A percentile compares a stretch with the other conserved stretches of the same genome.
Evolutionary conservation across 2,888 invertebrate species (phyloP).

Genomic region (Amphimallon solstitiale): DNA sequence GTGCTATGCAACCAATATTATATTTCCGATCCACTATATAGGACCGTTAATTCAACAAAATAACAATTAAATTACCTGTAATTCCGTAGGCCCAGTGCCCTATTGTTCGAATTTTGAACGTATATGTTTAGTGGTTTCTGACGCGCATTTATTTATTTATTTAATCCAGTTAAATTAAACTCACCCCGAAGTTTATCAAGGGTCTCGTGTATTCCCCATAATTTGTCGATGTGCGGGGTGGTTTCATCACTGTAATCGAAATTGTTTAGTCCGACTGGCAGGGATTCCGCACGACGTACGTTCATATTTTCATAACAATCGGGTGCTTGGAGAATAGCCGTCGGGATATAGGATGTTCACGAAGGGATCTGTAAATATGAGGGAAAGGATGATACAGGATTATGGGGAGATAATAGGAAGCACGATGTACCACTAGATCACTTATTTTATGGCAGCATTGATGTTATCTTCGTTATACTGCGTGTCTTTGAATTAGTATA

Average conservation of each 20-base stretch:
- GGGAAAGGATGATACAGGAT: conserved; percentile 23
- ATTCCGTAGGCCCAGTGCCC: no score
- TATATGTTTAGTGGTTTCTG: not conserved
- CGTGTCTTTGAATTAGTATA: no score
- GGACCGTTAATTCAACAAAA: no score
- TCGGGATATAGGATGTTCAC: conserved; percentile 17
- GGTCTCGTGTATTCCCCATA: conserved; percentile 57
- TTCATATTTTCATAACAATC: conserved; percentile 35
- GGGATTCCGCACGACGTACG: conserved; percentile 42
- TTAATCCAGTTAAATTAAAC: conserved; percentile 6
- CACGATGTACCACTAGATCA: not conserved
- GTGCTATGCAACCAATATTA: no score
- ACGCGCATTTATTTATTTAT: not conserved
- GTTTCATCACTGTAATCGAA: conserved; percentile 45
- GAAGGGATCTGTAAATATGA: conserved; percentile 36
- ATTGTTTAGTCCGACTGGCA: conserved; percentile 44
- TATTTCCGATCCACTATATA: no score
- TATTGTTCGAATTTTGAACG: no score
- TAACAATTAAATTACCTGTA: no score
- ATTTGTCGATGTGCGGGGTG: conserved; percentile 52
- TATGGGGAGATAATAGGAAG: not conserved
- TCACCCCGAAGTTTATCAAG: conserved; percentile 56
- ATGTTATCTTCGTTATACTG: no score
- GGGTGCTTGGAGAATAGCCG: conserved; percentile 12
- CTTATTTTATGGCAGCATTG: no score